Conservation (phyloP, 2,113 vertebrate species). For the Vidua macroura region DNA sequence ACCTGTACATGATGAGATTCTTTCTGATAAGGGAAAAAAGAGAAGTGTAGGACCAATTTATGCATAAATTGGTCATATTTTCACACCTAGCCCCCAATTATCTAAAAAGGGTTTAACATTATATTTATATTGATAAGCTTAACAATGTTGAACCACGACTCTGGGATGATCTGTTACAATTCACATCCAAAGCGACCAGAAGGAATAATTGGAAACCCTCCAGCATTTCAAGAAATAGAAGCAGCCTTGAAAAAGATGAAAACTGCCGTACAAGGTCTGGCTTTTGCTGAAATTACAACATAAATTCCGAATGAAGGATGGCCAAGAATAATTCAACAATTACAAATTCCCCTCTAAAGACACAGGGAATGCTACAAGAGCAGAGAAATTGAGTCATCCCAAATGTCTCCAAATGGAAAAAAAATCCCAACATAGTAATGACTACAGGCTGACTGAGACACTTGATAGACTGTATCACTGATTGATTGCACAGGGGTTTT, state of each 20-base stretch:
- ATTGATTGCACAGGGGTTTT: conserved; percentile 32
- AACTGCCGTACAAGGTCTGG: conserved; percentile 74
- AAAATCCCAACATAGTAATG: background rate
- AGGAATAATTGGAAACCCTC: conserved; percentile 81
- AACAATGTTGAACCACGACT: conserved; percentile 78
- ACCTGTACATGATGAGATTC: conserved; percentile 51
- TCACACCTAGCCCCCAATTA: conserved; percentile 80
- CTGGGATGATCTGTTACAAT: conserved; percentile 76
- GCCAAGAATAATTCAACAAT: conserved; percentile 75
- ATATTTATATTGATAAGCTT: conserved; percentile 82
- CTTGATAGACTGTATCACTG: conserved; percentile 28
- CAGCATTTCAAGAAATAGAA: conserved; percentile 77
- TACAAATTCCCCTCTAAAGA: conserved; percentile 66
- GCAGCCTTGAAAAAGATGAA: conserved; percentile 79
- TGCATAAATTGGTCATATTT: conserved; percentile 76
- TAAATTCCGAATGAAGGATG: conserved; percentile 76
- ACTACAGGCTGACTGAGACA: conserved; percentile 26
- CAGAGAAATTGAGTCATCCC: conserved; percentile 50
- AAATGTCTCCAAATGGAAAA: background rate
- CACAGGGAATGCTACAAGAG: conserved; percentile 48
- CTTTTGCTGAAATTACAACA: conserved; percentile 79
- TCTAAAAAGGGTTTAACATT: conserved; percentile 78
- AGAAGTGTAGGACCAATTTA: conserved; percentile 71
- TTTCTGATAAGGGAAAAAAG: conserved; percentile 59
- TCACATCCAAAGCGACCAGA: conserved; percentile 80